A percentile compares a stretch with the other conserved stretches of the same genome.
phyloP scores from a whole-genome alignment of 2,113 vertebrate genomes.

The Litocranius walleri region DNA sequence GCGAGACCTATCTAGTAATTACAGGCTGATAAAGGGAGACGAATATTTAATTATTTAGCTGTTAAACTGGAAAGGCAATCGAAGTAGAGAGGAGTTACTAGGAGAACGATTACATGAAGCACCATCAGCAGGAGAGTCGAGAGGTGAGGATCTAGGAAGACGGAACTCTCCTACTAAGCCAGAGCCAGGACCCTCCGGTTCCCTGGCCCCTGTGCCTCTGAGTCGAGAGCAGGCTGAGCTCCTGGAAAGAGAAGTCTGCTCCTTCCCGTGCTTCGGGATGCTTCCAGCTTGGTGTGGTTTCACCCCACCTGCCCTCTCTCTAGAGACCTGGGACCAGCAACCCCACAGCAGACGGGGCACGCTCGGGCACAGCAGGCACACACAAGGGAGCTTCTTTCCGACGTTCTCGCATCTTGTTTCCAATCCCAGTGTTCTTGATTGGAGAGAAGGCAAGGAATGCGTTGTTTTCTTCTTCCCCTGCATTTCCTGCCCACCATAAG shows the following conservation, averaged over 20 bases:
- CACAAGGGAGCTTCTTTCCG: rapidly evolving
- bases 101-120: not conserved
- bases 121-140: rapidly evolving
- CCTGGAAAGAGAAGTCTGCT: rapidly evolving
- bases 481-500: not conserved
- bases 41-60: not conserved
- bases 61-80: not conserved
- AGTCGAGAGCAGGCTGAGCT: not conserved
- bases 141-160: not conserved
- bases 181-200: not conserved
- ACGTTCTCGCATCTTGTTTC: rapidly evolving
- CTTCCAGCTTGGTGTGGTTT: not conserved
- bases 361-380: rapidly evolving
- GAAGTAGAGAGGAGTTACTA: not conserved
- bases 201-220: not conserved
- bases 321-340: rapidly evolving
- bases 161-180: not conserved
- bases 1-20: not conserved
- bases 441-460: rapidly evolving
- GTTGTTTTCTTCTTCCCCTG: not conserved
- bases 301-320: rapidly evolving
- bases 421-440: not conserved
- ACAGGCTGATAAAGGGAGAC: not conserved
- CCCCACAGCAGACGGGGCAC: rapidly evolving
- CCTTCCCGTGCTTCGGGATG: rapidly evolving